phyloP scores from a whole-genome alignment of 1,140 invertebrate genomes.

The Holcopasites calliopsidis region DNA sequence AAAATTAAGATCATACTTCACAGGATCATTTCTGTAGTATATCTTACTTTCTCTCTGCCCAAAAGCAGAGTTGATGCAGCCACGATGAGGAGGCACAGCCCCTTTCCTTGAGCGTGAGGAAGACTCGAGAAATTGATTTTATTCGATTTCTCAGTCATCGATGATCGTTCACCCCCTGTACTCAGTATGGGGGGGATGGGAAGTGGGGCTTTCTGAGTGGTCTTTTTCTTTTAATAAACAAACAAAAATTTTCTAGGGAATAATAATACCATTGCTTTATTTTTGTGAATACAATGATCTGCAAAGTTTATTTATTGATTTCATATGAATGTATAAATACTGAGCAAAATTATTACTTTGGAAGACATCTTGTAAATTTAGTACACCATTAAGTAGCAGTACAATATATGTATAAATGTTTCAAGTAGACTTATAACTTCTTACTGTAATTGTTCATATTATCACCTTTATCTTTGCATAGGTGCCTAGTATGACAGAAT shows the following conservation, averaged over 20 bases:
- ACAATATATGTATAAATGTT: too few species aligned
- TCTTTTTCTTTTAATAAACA: constrained; percentile 20
- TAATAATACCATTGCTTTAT: too few species aligned
- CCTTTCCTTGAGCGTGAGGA: constrained; percentile 79
- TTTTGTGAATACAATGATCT: too few species aligned
- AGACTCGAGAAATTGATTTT: constrained; percentile 53
- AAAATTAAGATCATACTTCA: constrained; percentile 79
- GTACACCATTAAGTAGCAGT: too few species aligned
- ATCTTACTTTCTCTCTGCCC: constrained; percentile 74
- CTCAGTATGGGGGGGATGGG: constrained; percentile 65
- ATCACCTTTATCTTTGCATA: constrained; percentile 31
- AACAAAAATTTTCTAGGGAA: background rate
- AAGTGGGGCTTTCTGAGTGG: constrained; percentile 78
- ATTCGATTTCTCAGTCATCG: constrained; percentile 68
- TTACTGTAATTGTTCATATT: background rate
- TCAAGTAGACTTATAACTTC: background rate
- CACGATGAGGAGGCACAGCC: constrained; percentile 78
- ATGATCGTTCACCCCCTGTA: constrained; percentile 78
- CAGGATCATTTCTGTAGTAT: constrained; percentile 82
- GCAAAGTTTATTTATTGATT: too few species aligned
- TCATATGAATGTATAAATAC: too few species aligned
- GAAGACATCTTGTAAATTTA: too few species aligned
- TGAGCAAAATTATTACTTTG: too few species aligned
- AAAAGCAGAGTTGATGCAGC: constrained; percentile 74
- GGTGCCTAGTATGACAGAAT: constrained; percentile 82